phyloP scores from a whole-genome alignment of 2,113 vertebrate genomes.

The Montifringilla adamsi region DNA sequence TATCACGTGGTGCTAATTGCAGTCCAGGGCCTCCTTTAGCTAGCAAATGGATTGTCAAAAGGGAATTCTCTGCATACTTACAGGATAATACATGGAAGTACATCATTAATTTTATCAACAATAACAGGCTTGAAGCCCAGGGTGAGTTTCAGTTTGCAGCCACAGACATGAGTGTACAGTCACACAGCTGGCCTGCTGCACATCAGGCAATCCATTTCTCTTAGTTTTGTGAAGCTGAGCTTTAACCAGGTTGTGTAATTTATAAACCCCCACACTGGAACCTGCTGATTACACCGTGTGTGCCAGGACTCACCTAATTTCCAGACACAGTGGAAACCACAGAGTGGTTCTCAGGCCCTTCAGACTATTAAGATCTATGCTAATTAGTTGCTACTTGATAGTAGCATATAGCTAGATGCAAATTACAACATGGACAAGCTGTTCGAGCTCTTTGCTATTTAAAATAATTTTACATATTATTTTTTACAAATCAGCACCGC shows the following conservation, averaged over 20 bases:
- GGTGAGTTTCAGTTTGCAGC: background rate
- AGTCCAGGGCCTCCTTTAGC: background rate
- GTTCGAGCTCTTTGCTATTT: background rate
- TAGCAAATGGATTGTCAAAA: background rate
- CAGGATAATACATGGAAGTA: background rate
- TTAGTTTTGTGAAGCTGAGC: background rate
- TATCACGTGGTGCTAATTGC: background rate
- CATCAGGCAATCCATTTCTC: background rate
- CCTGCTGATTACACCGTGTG: background rate
- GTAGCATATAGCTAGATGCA: background rate
- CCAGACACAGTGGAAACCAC: background rate
- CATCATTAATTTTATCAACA: conserved; percentile 7
- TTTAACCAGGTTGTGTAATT: background rate
- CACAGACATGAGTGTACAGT: background rate
- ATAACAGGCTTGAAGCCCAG: background rate
- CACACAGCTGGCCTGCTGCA: background rate
- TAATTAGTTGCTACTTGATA: background rate
- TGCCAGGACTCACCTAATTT: background rate
- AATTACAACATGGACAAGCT: background rate
- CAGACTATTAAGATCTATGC: background rate
- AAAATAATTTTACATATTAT: background rate
- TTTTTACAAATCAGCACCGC: background rate
- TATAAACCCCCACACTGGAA: background rate
- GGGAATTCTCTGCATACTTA: background rate
- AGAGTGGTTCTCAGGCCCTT: background rate